A percentile compares a stretch with the other conserved stretches of the same genome.
Evolutionary conservation across 2,888 invertebrate genomes (phyloP).

Genomic region (Agrochola circellaris): DNA sequence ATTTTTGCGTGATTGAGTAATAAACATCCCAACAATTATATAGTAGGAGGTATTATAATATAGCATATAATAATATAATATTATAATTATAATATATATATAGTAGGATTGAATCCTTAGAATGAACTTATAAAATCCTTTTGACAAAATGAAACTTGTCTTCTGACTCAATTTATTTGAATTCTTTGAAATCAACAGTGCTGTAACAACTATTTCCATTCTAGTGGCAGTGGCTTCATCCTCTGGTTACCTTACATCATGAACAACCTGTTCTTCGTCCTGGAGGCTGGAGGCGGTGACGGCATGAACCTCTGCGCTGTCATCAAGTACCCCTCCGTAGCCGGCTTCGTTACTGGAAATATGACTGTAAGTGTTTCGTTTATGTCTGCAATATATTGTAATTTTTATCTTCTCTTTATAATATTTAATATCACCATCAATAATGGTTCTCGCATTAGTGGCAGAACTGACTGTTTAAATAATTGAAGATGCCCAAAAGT

Average conservation of each 20-base stretch:
- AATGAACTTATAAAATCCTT: neutral
- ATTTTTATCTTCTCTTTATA: neutral
- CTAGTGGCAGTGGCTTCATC: conserved; percentile 87
- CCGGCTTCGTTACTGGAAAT: conserved; percentile 74
- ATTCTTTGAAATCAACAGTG: neutral
- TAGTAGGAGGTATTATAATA: no score
- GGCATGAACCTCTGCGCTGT: conserved; percentile 87
- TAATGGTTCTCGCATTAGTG: neutral
- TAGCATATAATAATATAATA: no score
- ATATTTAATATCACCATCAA: neutral
- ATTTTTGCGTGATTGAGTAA: no score
- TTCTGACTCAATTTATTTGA: neutral
- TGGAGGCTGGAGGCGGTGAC: conserved; percentile 81
- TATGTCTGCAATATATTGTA: neutral
- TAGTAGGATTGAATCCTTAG: no score
- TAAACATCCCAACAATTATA: no score
- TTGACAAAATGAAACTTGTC: neutral
- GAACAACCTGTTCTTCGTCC: conserved; percentile 86
- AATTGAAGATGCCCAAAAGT: neutral
- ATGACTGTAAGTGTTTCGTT: conserved; percentile 36
- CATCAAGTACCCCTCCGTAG: conserved; percentile 77
- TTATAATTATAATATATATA: no score
- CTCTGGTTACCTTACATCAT: conserved; percentile 89
- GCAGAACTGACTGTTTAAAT: neutral
- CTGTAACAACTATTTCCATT: conserved; percentile 5